Conservation (phyloP, 1,140 invertebrate genomes). For the Saccostrea echinata region DNA sequence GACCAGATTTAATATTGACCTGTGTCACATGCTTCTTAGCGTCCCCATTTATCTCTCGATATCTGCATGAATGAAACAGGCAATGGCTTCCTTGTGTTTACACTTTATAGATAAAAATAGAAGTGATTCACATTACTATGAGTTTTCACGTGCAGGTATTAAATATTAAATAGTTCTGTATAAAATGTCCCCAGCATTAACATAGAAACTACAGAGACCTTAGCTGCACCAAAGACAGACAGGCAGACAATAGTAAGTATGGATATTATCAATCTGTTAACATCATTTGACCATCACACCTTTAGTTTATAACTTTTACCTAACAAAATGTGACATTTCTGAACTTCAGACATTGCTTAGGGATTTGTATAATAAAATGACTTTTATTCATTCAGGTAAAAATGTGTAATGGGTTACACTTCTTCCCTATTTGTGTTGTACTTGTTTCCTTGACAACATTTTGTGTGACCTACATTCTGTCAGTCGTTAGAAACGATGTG, state of each 20-base stretch:
- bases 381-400: not conserved
- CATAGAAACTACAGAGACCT: not conserved
- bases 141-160: not conserved
- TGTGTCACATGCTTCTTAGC: too few species aligned
- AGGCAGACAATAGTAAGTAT: not conserved
- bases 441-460: slow-evolving; percentile 12
- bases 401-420: not conserved
- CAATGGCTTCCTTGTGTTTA: too few species aligned
- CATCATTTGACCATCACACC: not conserved
- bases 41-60: too few species aligned
- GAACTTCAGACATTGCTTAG: too few species aligned
- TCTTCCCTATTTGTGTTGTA: slow-evolving; percentile 20
- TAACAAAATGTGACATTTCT: too few species aligned
- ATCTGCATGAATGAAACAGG: too few species aligned
- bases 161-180: not conserved
- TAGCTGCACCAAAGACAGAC: not conserved
- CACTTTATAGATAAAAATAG: not conserved
- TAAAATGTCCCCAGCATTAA: not conserved
- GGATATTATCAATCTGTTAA: not conserved
- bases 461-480: slow-evolving; percentile 26
- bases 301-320: not conserved
- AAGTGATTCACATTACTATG: not conserved
- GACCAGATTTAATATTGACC: too few species aligned
- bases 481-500: not conserved
- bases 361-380: too few species aligned